Evolutionary conservation across 2,113 vertebrate species (phyloP), one percentile per base, ranked within the genome.

Genomic region (Hymenochirus boettgeri): DNA sequence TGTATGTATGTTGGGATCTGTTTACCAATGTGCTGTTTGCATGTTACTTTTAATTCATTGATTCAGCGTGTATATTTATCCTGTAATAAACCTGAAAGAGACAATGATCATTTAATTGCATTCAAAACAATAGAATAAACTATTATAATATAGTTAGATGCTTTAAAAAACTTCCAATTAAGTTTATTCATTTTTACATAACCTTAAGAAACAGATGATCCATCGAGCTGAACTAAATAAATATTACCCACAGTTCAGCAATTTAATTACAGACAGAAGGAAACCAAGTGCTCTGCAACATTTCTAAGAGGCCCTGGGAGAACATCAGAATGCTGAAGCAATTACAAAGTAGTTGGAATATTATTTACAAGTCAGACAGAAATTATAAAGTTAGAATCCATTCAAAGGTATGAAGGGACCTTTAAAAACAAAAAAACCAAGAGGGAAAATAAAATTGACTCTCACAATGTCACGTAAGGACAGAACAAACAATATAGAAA

Each of bases 241-340:
- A 67, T 59, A 47, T 67, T 67, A 60, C 47, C 29, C 47, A 67
- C 65, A 67, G 65, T 67, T 67, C 65, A 67, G 56, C 65, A 67
- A 59, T 67, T 67, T 67, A 67, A 67, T 67, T 67, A 59, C 56
- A 53, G 59, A 67, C 65, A 67, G 65, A 67, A 67, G 65, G 65
- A 67, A 67, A 59, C 27, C 65, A 59, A 59, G 56, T 42, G 65
- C 56, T 67, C 56, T 31, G 56, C 56, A 52, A 59, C 56, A 60
- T 59, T 57, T 67, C 65, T 67, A 67, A 67, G 56, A 67, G 65
- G 56, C 59, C 65, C 65, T 67, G 37, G 23, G 65, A 67, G 65
- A 60, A 59, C 52, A 56, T 39, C 27, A 56, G 22, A 33, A 67
- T 42, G 65, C 56, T 59, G 65, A 67, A 67, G 65, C 65, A 67